Base-by-base conservation (phyloP, 1,140 invertebrate genomes). In the Holotrichia oblita region DNA sequence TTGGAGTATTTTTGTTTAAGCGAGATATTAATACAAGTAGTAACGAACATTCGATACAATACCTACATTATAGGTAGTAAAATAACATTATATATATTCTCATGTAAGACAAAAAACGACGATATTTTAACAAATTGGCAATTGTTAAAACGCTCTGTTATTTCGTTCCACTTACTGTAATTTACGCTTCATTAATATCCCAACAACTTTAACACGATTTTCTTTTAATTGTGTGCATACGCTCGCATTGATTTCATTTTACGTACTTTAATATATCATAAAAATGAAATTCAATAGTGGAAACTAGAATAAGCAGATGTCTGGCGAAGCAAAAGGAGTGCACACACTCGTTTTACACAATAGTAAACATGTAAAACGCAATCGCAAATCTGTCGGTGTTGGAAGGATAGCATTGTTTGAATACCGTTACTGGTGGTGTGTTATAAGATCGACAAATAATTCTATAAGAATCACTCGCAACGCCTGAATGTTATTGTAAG, bases 251-350 rank as follows among this genome's bases (percentile, higher is more conserved):
- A 55, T 55, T 55, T 17, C 14, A 55, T 55, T 55, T 55, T 17
- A 55, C 48, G 48, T 55, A 14, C 14, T 55, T 34, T 34, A 34
- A 34, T 34, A 34, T 34, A 4, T 34, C 27, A 34, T 34, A 4
- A 34, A 1, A 34, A 55, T 55, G 48, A 55, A 55, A 55, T 55
- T 55, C 14, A 14, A 55, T 55, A 55, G 17, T n/a, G 17, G 48
- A 55, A 55, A 55, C 48, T 55, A 55, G 48, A 55, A 55, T 55
- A 55, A 55, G 12, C 14, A 17, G 48, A 55, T 55, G 48, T 17
- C 14, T 55, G n/a, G 48, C 48, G 17, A 55, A 17, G 48, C 17
- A 55, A n/a, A n/a, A 55, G 14, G 6, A 17, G 1, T 17, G 48
- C 48, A 55, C 14, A 55, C 17, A 55, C 48, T 55, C 17, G 48